A percentile compares a stretch with the other conserved stretches of the same genome.
These are phyloP conservation scores for Sipha maydis DNA, from an alignment of 2,888 invertebrate species.

Conservation along the genomic window DNA sequence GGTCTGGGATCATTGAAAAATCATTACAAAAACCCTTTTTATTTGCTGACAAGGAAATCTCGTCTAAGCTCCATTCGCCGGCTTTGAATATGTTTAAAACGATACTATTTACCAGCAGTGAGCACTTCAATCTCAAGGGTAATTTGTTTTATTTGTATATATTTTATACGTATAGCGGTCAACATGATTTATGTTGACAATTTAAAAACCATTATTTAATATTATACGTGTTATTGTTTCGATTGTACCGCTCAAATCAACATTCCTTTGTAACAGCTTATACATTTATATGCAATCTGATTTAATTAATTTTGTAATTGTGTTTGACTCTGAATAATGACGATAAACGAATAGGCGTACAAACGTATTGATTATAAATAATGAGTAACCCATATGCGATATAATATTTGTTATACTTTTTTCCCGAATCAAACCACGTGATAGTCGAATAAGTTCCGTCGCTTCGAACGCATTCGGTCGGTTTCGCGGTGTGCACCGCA, in stretches of 20 bases:
- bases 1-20: constrained; percentile 48
- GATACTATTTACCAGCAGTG: not conserved
- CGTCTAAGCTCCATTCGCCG: constrained; percentile 7
- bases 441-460: not conserved
- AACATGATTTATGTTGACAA: not conserved
- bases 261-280: too few relatives aligned
- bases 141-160: constrained; percentile 2
- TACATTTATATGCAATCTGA: not conserved
- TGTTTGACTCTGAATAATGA: not conserved
- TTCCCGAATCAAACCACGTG: not conserved
- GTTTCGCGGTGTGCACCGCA: not conserved
- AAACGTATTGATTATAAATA: not conserved
- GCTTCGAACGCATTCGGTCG: not conserved
- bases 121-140: not conserved
- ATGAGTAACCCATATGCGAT: not conserved
- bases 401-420: too few relatives aligned
- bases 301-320: not conserved
- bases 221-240: not conserved
- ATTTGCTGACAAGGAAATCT: constrained; percentile 30
- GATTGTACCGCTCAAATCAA: not conserved
- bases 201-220: not conserved
- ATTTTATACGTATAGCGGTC: not conserved
- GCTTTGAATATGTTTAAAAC: constrained; percentile 28
- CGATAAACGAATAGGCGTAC: not conserved
- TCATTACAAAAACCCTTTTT: constrained; percentile 56